Conservation (phyloP, 2,113 vertebrate genomes). For the Zootoca vivipara region DNA sequence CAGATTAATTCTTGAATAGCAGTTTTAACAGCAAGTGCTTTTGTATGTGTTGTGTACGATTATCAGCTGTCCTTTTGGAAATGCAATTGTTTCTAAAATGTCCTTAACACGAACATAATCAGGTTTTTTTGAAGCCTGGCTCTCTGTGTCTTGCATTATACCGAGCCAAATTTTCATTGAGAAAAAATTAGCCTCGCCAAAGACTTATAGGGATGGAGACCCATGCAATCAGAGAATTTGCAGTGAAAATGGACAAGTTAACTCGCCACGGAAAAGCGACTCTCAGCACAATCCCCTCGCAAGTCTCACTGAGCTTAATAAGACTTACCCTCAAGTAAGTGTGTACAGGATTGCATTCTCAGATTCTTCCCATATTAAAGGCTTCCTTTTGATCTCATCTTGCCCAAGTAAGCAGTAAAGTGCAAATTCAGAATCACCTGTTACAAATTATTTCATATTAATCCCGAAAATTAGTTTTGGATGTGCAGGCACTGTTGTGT, state of each 20-base stretch:
- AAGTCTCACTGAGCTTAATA: background rate
- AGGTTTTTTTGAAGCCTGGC: background rate
- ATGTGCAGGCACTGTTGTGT: background rate
- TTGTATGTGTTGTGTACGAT: background rate
- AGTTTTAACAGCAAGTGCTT: background rate
- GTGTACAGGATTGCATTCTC: background rate
- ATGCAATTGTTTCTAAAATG: conserved; percentile 34
- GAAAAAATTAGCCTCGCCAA: background rate
- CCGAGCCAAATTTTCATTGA: background rate
- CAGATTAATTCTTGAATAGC: background rate
- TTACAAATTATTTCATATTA: background rate
- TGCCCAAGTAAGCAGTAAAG: background rate
- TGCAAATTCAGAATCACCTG: background rate
- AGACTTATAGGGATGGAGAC: background rate
- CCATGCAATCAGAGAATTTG: background rate
- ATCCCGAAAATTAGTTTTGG: background rate
- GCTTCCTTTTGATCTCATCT: background rate
- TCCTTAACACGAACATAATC: background rate
- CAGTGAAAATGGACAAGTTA: background rate
- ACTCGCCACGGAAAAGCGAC: background rate
- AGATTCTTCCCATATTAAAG: background rate
- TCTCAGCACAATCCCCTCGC: background rate
- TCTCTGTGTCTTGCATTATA: background rate
- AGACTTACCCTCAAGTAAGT: background rate
- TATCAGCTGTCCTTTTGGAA: conserved; percentile 25